A percentile compares a stretch with the other conserved stretches of the same genome.
These are phyloP conservation scores for Drosophila setifemur DNA, from an alignment of 1,140 invertebrate species.

Conservation along the genomic window DNA sequence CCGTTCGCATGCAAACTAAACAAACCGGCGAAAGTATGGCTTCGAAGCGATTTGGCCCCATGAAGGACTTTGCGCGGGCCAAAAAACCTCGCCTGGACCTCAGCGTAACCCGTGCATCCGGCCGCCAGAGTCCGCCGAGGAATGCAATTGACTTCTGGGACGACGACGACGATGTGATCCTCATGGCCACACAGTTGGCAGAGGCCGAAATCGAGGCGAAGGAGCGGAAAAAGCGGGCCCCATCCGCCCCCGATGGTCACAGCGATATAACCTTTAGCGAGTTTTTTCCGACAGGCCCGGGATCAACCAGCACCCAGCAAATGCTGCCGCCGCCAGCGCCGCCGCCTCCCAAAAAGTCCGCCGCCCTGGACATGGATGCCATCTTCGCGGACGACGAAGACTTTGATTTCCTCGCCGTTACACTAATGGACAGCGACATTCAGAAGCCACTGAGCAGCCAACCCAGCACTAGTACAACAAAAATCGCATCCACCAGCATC, in stretches of 20 bases:
- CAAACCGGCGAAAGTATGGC: constrained; percentile 7
- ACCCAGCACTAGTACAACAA: not conserved
- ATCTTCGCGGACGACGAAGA: constrained; percentile 61
- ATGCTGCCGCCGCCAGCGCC: constrained; percentile 4
- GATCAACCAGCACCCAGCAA: constrained; percentile 67
- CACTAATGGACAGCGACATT: constrained; percentile 22
- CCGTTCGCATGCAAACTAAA: not conserved
- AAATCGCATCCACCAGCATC: not conserved
- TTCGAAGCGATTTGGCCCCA: constrained; percentile 56
- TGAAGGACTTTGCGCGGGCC: constrained; percentile 49
- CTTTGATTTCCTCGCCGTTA: constrained; percentile 39
- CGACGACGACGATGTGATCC: constrained; percentile 73
- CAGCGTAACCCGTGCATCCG: constrained; percentile 32
- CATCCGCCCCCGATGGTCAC: not conserved
- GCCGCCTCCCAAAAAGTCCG: not conserved
- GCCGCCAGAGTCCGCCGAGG: constrained; percentile 1
- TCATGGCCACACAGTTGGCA: constrained; percentile 67
- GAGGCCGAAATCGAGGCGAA: constrained; percentile 49
- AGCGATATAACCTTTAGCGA: constrained; percentile 58
- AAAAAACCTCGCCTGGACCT: constrained; percentile 73
- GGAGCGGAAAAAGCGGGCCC: constrained; percentile 6
- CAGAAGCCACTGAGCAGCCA: not conserved
- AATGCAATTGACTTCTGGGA: constrained; percentile 65
- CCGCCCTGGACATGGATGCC: constrained; percentile 30
- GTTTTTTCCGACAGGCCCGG: constrained; percentile 42